phyloP scores from a whole-genome alignment of 2,888 invertebrate genomes.

The Lysandra coridon region DNA sequence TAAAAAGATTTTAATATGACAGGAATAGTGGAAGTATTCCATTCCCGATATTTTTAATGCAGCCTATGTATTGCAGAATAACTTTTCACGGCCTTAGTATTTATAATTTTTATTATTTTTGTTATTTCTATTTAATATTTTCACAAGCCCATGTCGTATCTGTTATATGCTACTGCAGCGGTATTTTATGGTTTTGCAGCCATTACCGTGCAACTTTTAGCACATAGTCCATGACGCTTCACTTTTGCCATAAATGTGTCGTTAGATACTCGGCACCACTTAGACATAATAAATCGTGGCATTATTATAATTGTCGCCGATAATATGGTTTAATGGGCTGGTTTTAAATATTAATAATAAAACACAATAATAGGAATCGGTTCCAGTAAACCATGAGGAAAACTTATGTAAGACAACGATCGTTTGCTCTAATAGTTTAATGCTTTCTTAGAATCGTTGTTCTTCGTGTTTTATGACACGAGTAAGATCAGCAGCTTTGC shows the following conservation, averaged over 20 bases:
- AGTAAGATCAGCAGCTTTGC: background rate
- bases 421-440: background rate
- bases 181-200: background rate
- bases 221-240: background rate
- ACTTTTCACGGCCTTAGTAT: no score
- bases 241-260: background rate
- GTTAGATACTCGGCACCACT: background rate
- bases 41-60: no score
- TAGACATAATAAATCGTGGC: background rate
- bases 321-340: background rate
- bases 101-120: background rate
- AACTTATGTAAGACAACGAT: background rate
- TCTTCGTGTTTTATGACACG: background rate
- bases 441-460: background rate
- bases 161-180: background rate
- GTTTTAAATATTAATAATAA: slow-evolving; percentile 11
- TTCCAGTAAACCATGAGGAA: slow-evolving; percentile 24
- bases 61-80: no score
- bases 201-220: slow-evolving; percentile 9
- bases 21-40: no score
- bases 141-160: background rate
- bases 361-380: slow-evolving; percentile 3
- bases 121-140: background rate
- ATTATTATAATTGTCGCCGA: slow-evolving; percentile 11
- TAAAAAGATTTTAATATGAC: no score